Evolutionary conservation across 2,888 invertebrate species (phyloP), one percentile per base, ranked within the genome.

Genomic region (Elysia crispata): DNA sequence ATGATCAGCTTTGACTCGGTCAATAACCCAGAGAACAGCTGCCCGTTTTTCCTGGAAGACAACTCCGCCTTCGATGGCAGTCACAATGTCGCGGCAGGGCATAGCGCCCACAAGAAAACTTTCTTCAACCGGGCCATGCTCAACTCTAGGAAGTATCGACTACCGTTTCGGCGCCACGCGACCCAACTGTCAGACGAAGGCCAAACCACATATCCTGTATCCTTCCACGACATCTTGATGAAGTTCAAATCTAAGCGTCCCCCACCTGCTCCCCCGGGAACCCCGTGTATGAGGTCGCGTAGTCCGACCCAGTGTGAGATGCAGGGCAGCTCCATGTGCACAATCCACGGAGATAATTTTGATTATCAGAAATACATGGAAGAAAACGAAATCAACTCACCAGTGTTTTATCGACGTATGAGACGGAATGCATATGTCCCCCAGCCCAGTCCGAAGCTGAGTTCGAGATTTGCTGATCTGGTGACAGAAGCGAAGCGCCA

Each of bases 1-100:
- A 80, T 79, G 81, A 79, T 81, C 41, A 79, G 80, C 60, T 76
- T 80, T 25, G 80, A 80, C 49, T 80, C 80, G 28, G 25, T 80
- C 1, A 69, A 41, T 0, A 72, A 76, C 60, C 49, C 41, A n/a
- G 80, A 80, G 20, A 80, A 80, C 73, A 66, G 76, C 41, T 80
- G 80, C 31, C 80, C 80, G 5, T 80, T 76, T 49, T 80, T 23
- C 41, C 49, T 50, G 8, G 76, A 76, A 20, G 80, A 80, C 13
- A 62, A 18, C n/a, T 57, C 60, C 20, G 28, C 15, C 20, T 50
- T 18, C 49, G 11, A 49, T n/a, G 41, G n/a, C 31, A 30, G 20
- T 41, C 20, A 18, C 6, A n/a, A 66, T 25, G 6, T 28, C 6
- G 25, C 25, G 1, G 25, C 30, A n/a, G 11, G 18, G 30, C 3